Base-by-base conservation (phyloP, 2,113 vertebrate species). In the Myiozetetes cayanensis region DNA sequence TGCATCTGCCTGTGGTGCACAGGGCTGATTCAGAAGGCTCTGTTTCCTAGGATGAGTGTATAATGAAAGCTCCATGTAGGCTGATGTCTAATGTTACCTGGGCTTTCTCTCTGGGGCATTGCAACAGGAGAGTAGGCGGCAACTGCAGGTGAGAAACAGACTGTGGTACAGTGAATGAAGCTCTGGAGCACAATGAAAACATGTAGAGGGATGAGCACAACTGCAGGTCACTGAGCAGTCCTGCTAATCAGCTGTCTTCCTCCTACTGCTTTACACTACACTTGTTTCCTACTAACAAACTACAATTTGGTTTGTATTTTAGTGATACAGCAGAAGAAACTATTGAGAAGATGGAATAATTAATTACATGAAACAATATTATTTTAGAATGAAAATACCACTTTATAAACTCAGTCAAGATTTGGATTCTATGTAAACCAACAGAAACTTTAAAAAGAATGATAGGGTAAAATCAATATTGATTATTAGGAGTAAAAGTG, bases 401-500 rank as follows among this genome's bases (percentile, higher is more conserved):
- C 67, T 96, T 93, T 87, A 93, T 94, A 93, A 95, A 95, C 63
- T 82, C 68, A 88, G 58, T 61, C 68, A 85, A 90, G 78, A 95
- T 94, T 94, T 96, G 92, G 84, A 79, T 96, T 90, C 70, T 81
- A 68, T 50, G 62, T 96, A 94, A 96, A 96, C 85, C 55, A 84
- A 92, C 37, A 85, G 65, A 96, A 87, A 86, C 75, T 97, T 95
- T 91, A 65, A 94, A 96, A 93, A 85, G 83, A 91, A 96, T 93
- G 93, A 89, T 93, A 94, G 63, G 82, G 92, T 92, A 97, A 98
- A 98, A 98, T 97, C 97, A 98, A 96, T 98, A 98, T 95, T 97
- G 97, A 98, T 98, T 98, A 97, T 98, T 97, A 97, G 94, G 77
- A 97, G 77, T 93, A 96, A 96, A 98, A 97, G 95, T 97, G 92